These are phyloP conservation scores for Papilio glaucus DNA, from an alignment of 1,140 invertebrate genomes.

Conservation along the genomic window DNA sequence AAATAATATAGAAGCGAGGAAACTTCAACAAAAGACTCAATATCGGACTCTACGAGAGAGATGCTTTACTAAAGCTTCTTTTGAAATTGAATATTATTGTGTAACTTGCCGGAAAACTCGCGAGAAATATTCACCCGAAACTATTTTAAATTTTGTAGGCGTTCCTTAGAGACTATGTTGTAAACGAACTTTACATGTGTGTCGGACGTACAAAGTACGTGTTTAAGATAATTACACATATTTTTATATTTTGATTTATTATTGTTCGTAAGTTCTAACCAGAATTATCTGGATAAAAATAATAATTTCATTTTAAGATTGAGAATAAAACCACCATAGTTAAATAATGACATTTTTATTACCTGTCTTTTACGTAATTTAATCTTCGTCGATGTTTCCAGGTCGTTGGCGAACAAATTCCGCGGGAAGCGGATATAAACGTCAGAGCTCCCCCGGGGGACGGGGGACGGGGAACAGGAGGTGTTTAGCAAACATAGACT, in stretches of 20 bases:
- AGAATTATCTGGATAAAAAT: too few relatives aligned
- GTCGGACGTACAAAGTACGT: not conserved
- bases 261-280: too few relatives aligned
- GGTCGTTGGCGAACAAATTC: not conserved
- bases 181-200: not conserved
- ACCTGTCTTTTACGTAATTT: not conserved
- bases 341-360: too few relatives aligned
- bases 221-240: not conserved
- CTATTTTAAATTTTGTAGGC: constrained; percentile 1
- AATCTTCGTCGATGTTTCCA: not conserved
- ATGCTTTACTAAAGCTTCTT: not conserved
- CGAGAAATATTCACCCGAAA: constrained; percentile 1
- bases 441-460: not conserved
- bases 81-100: constrained; percentile 26
- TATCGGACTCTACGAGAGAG: not conserved
- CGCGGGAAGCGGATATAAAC: not conserved
- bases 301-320: too few relatives aligned
- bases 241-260: too few relatives aligned
- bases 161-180: not conserved
- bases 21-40: constrained; percentile 18
- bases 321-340: too few relatives aligned
- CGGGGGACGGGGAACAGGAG: too few relatives aligned
- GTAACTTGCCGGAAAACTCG: constrained; percentile 1
- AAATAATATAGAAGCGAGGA: not conserved
- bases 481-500: not conserved